Percentiles rank a stretch among this genome's conserved stretches.
phyloP scores from a whole-genome alignment of 2,888 invertebrate species.

The Chrysomela aeneicollis region DNA sequence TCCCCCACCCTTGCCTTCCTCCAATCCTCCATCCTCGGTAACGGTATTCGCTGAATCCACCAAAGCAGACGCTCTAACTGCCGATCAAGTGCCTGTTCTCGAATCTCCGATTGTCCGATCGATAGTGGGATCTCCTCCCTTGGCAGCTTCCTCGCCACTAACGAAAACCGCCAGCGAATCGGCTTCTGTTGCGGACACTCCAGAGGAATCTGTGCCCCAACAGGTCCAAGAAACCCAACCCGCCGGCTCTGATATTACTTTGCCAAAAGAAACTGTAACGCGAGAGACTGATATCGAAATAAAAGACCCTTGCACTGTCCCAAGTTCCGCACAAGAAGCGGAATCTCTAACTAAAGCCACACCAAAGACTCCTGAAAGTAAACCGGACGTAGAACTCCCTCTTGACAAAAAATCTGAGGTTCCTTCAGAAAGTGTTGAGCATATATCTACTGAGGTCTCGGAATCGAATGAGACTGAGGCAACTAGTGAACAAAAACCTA shows the following conservation, averaged over 20 bases:
- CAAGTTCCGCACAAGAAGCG: not conserved
- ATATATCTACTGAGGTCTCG: not conserved
- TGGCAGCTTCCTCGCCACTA: slow-evolving; percentile 17
- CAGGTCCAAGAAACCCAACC: not conserved
- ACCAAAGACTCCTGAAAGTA: slow-evolving; percentile 14
- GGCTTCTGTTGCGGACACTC: slow-evolving; percentile 1
- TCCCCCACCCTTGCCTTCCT: slow-evolving; percentile 78
- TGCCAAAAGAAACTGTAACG: slow-evolving; percentile 16
- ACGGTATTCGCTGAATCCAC: slow-evolving; percentile 76
- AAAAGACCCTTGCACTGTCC: slow-evolving; percentile 14
- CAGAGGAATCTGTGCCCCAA: slow-evolving; percentile 2
- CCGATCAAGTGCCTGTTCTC: slow-evolving; percentile 46
- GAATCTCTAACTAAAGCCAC: not conserved
- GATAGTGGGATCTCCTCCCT: slow-evolving; percentile 24
- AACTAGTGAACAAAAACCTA: not conserved
- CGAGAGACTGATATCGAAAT: slow-evolving; percentile 20
- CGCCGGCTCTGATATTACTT: not conserved
- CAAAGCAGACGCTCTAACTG: slow-evolving; percentile 65
- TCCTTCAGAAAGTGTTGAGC: not conserved
- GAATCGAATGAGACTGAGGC: too few species aligned
- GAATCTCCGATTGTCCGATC: slow-evolving; percentile 23
- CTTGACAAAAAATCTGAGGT: not conserved
- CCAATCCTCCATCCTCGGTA: slow-evolving; percentile 79
- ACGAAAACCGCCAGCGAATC: not conserved
- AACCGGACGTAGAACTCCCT: not conserved